Conservation (phyloP, 2,113 vertebrate species). For the Corythaixoides concolor region DNA sequence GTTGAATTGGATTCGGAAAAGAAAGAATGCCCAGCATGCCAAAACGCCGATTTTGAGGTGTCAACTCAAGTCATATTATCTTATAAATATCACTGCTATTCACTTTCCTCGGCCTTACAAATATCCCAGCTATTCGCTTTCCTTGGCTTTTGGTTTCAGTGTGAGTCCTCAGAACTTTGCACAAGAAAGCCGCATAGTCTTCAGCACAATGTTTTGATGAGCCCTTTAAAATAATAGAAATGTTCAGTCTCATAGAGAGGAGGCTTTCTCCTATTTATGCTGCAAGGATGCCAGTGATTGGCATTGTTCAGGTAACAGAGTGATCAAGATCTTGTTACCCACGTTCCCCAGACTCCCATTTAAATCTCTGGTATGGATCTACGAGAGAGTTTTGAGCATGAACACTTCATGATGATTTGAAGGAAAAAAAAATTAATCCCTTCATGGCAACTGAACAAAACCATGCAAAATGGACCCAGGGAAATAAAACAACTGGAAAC, state of each 20-base stretch:
- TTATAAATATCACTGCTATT: background rate
- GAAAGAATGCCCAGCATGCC: background rate
- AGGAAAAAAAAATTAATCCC: background rate
- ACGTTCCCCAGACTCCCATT: background rate
- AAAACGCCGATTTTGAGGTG: background rate
- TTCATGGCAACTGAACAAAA: background rate
- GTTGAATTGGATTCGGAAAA: background rate
- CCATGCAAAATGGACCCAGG: rapidly evolving
- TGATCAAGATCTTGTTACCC: background rate
- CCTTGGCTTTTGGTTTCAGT: background rate
- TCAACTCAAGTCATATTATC: background rate
- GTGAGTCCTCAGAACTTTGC: background rate
- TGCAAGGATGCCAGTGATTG: background rate
- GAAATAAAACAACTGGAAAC: background rate
- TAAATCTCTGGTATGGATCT: background rate
- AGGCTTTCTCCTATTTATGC: background rate
- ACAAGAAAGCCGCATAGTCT: background rate
- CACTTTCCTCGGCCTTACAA: background rate
- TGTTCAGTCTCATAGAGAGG: background rate
- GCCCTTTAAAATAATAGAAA: background rate
- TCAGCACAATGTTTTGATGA: background rate
- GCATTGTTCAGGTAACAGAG: background rate
- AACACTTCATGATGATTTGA: background rate
- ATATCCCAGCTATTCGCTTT: background rate
- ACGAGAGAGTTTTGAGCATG: background rate